These are phyloP conservation scores for Coecobrya sp. DNA, from an alignment of 2,888 invertebrate species.

Conservation along the genomic window DNA sequence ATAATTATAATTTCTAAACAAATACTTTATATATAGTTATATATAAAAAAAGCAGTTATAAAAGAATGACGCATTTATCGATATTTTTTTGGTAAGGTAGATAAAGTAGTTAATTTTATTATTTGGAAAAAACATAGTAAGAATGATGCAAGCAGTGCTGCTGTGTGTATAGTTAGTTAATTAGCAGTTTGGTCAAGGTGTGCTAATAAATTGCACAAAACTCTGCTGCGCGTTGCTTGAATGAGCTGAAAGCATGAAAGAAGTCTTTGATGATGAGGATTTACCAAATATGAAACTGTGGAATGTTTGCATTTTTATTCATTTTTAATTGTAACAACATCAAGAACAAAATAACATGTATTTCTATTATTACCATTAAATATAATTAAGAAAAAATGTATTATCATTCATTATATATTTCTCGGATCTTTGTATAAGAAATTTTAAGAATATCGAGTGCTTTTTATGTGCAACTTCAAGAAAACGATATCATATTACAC, in stretches of 20 bases:
- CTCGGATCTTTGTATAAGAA: background rate
- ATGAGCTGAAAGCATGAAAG: conserved; percentile 13
- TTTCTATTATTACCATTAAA: background rate
- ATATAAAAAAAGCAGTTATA: conserved; percentile 33
- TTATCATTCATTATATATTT: background rate
- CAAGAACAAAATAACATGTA: conserved; percentile 32
- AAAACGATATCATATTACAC: background rate
- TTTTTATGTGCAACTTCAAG: conserved; percentile 69
- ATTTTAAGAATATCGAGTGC: conserved; percentile 46
- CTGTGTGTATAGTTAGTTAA: too few relatives aligned
- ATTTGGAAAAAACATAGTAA: conserved; percentile 12
- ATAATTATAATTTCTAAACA: background rate
- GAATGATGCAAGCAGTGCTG: background rate
- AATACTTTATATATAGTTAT: background rate
- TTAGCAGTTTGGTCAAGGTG: background rate
- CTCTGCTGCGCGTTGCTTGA: background rate
- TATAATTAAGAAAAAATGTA: background rate
- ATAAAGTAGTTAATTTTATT: background rate
- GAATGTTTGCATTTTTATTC: conserved; percentile 75
- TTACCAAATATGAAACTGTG: conserved; percentile 12
- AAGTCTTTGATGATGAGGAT: background rate
- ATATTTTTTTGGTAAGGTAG: conserved; percentile 47
- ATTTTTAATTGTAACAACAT: conserved; percentile 55
- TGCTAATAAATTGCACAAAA: background rate
- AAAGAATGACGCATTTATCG: conserved; percentile 55